Conservation (phyloP, 2,888 invertebrate genomes). For the Apamea epomidion region DNA sequence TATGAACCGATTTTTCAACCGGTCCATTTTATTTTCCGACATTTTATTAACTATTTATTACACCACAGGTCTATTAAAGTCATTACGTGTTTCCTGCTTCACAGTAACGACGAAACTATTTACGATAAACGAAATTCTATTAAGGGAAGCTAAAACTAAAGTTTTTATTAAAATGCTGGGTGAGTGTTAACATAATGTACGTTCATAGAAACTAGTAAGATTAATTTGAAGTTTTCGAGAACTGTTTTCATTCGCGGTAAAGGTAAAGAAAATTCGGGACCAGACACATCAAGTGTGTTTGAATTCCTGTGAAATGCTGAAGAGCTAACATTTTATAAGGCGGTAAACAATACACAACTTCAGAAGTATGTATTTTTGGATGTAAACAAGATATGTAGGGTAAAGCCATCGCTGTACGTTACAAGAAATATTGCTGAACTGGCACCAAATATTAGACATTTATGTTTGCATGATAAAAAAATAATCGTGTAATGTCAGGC, state of each 20-base stretch:
- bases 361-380: conserved; percentile 53
- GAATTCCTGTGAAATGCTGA: conserved; percentile 40
- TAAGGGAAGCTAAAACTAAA: conserved; percentile 43
- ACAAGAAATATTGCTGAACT: conserved; percentile 35
- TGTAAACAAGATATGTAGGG: conserved; percentile 51
- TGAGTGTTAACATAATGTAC: conserved; percentile 11
- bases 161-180: conserved; percentile 31
- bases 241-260: conserved; percentile 21
- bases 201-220: conserved; percentile 16
- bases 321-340: conserved; percentile 32
- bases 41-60: conserved; percentile 63
- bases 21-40: conserved; percentile 83
- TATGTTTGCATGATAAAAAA: conserved; percentile 35
- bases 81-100: conserved; percentile 35
- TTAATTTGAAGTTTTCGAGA: conserved; percentile 21
- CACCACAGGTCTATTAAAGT: conserved; percentile 15
- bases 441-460: conserved; percentile 43
- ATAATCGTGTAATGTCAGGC: conserved; percentile 22
- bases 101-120: conserved; percentile 16
- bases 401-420: conserved; percentile 30
- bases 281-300: conserved; percentile 27
- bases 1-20: conserved; percentile 79
- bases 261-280: conserved; percentile 15
- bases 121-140: conserved; percentile 5
- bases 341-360: conserved; percentile 45